These are phyloP conservation scores for Nephila pilipes DNA, from an alignment of 1,140 invertebrate species.

Conservation along the genomic window DNA sequence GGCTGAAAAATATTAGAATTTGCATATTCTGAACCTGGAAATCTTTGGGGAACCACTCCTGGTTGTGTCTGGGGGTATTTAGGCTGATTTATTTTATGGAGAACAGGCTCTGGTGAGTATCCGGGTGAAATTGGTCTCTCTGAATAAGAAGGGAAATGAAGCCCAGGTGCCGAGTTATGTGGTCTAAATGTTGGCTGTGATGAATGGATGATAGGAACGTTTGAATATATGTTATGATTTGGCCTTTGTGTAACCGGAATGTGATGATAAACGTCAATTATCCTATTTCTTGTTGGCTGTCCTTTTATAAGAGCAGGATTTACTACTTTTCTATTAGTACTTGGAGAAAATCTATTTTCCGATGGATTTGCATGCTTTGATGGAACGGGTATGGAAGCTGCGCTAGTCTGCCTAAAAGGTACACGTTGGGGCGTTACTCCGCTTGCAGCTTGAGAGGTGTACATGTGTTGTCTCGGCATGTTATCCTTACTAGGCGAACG, in stretches of 20 bases:
- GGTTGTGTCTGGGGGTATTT: background rate
- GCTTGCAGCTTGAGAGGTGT: background rate
- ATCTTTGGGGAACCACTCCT: background rate
- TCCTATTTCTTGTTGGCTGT: background rate
- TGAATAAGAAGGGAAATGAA: background rate
- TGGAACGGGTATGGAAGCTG: slow-evolving; percentile 1
- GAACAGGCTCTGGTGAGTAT: background rate
- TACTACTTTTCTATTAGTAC: background rate
- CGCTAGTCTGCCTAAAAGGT: background rate
- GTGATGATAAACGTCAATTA: slow-evolving; percentile 66
- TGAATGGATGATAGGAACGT: background rate
- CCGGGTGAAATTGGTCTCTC: background rate
- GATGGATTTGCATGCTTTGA: background rate
- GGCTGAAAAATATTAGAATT: background rate
- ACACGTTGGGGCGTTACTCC: background rate
- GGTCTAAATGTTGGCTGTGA: background rate
- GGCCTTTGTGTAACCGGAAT: slow-evolving; percentile 37
- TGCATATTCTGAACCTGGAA: background rate
- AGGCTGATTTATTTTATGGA: background rate
- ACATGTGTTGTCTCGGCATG: background rate
- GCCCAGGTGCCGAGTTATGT: background rate
- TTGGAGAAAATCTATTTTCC: background rate
- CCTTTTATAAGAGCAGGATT: background rate
- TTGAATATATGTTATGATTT: background rate
- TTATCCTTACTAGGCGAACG: background rate